Evolutionary conservation across 1,140 invertebrate genomes (phyloP), one percentile per base, ranked within the genome.

Genomic region (Dermatophagoides farinae): DNA sequence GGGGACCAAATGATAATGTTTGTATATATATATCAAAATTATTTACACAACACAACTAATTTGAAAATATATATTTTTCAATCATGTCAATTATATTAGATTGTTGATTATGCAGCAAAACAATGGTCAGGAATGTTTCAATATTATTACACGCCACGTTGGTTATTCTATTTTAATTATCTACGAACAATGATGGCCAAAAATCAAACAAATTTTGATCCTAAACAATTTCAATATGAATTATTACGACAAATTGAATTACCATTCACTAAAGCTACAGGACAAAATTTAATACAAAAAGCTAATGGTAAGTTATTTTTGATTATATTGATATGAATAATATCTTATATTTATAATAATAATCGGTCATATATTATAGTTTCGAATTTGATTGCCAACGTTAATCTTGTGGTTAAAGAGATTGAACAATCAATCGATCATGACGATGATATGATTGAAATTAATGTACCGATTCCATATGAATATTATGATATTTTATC

Each of bases 121-220:
- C 64, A 62, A 11, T 68, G 60, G 62, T 52, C 58, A 18, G 62
- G 62, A 39, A 40, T 82, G 1, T 71, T 84, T 0, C 62, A 66
- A 0, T 75, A 83, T 68, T 88, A 82, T 65, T 85, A 82, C 66
- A 70, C 73, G 58, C 78, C 79, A 11, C 71, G 85, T 59, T 88
- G 85, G 85, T 41, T 68, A 6, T 62, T 80, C 31, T 89, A 85
- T 68, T 66, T 85, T 0, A 61, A 68, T 37, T 65, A 66, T 16
- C 68, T 84, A 8, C 31, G 31, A 31, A 31, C 49, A 70, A 73
- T 0, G 59, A 72, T n/a, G 73, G 74, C 6, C 60, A 86, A 0
- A 41, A 66, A 0, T 71, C 74, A 12, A 70, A 75, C 47, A 73
- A 65, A 67, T 16, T 78, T 80, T 53, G 77, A 80, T 62, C 69